Evolutionary conservation across 2,113 vertebrate species (phyloP).

Genomic region (Dicrurus megarhynchus): DNA sequence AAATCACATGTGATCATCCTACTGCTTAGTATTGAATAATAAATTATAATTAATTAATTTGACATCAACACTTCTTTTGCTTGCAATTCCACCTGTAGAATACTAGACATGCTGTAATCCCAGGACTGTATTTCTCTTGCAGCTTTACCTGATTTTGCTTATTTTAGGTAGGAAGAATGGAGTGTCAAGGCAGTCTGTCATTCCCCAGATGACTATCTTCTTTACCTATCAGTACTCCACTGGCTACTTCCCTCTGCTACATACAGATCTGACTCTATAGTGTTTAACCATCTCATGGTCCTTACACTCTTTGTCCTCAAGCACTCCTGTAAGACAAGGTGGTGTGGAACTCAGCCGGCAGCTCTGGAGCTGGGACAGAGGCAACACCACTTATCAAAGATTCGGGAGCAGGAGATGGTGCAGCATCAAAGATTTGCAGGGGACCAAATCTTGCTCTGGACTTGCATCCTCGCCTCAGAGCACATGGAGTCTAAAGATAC

Average conservation of each 20-base stretch:
- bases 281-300: background rate
- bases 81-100: background rate
- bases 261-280: background rate
- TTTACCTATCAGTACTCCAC: background rate
- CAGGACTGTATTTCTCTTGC: background rate
- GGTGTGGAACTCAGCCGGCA: background rate
- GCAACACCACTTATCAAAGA: background rate
- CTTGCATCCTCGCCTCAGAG: background rate
- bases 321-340: background rate
- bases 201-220: background rate
- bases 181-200: background rate
- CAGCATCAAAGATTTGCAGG: too few relatives aligned
- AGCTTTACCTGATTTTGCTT: background rate
- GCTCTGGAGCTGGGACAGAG: background rate
- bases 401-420: rapidly evolving
- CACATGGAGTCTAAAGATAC: background rate
- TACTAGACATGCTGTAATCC: background rate
- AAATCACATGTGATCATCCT: background rate
- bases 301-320: background rate
- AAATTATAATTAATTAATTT: background rate
- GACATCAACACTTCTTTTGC: background rate
- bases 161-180: background rate
- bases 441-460: background rate
- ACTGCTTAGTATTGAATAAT: background rate
- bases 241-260: background rate